These are phyloP conservation scores for Machimus rusticus DNA, from an alignment of 2,888 invertebrate species.

Conservation along the genomic window DNA sequence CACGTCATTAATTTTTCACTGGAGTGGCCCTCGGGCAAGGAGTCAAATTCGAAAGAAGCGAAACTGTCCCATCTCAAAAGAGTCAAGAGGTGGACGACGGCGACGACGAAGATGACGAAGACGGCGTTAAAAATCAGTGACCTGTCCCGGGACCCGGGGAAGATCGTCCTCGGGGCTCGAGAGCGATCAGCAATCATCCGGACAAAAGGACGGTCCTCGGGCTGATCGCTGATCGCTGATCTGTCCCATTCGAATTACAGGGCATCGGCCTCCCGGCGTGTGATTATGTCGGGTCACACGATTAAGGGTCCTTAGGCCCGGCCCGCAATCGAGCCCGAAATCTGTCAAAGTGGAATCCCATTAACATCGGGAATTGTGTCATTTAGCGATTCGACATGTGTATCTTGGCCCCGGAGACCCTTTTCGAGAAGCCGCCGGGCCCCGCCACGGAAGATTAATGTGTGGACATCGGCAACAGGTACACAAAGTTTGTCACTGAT, in stretches of 20 bases:
- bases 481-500: slow-evolving; percentile 25
- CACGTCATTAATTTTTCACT: not conserved
- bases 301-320: slow-evolving; percentile 38
- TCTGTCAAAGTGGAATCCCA: slow-evolving; percentile 45
- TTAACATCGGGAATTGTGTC: slow-evolving; percentile 47
- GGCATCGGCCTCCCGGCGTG: not conserved
- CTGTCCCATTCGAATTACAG: slow-evolving; percentile 31
- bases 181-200: slow-evolving; percentile 18
- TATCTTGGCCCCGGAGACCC: slow-evolving; percentile 27
- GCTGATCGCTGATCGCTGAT: not conserved
- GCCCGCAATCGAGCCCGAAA: slow-evolving; percentile 37
- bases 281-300: slow-evolving; percentile 46
- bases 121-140: slow-evolving; percentile 29
- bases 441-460: slow-evolving; percentile 42
- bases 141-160: not conserved
- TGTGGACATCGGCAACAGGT: slow-evolving; percentile 48
- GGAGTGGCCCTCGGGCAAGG: not conserved
- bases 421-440: slow-evolving; percentile 43
- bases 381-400: slow-evolving; percentile 49
- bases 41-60: not conserved
- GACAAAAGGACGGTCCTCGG: slow-evolving; percentile 27
- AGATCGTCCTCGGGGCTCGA: not conserved
- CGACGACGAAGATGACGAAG: not conserved
- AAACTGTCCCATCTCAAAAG: not conserved
- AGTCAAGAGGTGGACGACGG: not conserved